phyloP scores from a whole-genome alignment of 2,888 invertebrate species.

The Ramazzottius varieornatus region DNA sequence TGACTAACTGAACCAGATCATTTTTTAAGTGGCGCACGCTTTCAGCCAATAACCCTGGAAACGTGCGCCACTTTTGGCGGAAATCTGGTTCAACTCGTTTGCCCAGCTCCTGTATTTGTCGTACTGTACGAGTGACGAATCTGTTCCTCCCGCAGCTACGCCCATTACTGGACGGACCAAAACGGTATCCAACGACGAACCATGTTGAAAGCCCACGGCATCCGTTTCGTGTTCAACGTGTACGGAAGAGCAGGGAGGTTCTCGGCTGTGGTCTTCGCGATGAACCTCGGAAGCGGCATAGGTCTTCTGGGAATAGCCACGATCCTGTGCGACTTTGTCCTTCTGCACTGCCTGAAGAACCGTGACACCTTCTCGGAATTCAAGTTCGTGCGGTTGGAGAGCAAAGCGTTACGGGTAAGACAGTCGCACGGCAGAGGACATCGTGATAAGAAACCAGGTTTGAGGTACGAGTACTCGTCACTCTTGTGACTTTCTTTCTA shows the following conservation, averaged over 20 bases:
- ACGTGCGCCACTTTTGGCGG: no score
- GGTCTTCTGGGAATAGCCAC: conserved; percentile 20
- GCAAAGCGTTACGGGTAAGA: neutral
- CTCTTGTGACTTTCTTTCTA: no score
- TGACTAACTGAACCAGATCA: no score
- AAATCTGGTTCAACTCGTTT: no score
- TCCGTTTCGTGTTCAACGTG: conserved; percentile 20
- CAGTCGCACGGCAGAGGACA: no score
- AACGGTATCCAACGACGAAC: conserved; percentile 14
- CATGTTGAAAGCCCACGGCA: conserved; percentile 21
- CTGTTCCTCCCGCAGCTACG: no score
- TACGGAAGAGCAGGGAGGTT: conserved; percentile 22
- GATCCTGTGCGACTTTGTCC: conserved; percentile 19
- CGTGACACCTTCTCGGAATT: conserved; percentile 16
- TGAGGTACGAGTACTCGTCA: no score
- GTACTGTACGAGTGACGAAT: neutral
- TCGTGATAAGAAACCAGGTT: no score
- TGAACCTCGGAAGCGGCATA: conserved; percentile 21
- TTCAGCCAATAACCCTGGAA: no score
- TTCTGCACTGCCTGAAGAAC: conserved; percentile 19
- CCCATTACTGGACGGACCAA: conserved; percentile 14
- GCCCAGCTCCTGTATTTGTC: neutral
- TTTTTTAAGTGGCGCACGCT: no score
- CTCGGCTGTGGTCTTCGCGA: conserved; percentile 17
- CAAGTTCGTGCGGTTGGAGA: conserved; percentile 18